Base-by-base conservation (phyloP, 2,888 invertebrate genomes). In the Sarcophaga carnaria region DNA sequence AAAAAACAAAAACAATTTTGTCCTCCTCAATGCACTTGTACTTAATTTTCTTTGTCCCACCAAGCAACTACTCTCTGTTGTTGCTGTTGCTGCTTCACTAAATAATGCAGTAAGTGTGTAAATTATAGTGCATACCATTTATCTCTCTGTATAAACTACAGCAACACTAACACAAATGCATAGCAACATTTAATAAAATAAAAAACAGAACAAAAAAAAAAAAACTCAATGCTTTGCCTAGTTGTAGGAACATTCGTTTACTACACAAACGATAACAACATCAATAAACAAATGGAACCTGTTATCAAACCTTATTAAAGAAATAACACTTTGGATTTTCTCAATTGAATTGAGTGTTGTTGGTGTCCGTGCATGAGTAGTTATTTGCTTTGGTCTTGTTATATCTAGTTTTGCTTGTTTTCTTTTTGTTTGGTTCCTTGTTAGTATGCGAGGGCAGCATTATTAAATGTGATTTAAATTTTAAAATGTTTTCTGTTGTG, bases 51-150 rank as follows among this genome's bases (percentile, higher is more conserved):
- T 17, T 2, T 54, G 12, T 54, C 54, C 54, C 54, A 54, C 54
- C 54, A 27, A 71, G 10, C 60, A 4, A 45, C 62, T 62, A n/a
- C 67, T 47, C 54, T 14, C 54, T 45, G n/a, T 59, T 80, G 17
- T 45, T 67, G 67, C 20, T 69, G 17, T 4, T 14, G 12, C 54
- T 54, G 54, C 14, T 54, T 54, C 4, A 54, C 12, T 54, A 17
- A 54, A 54, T 20, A 20, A 70, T 80, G 60, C 80, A 77, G 77
- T 80, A 85, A 85, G 80, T 85, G 45, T 62, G 17, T 27, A 74
- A 10, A 25, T 20, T 4, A n/a, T 63, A 20, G n/a, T 62, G n/a
- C 45, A 59, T n/a, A 59, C 37, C 37, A 37, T 37, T 37, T 37
- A 37, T 37, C 37, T 37, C 37, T 37, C 2, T 37, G 27, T 37